Evolutionary conservation across 2,888 invertebrate genomes (phyloP).

Genomic region (Aporophyla nigra): DNA sequence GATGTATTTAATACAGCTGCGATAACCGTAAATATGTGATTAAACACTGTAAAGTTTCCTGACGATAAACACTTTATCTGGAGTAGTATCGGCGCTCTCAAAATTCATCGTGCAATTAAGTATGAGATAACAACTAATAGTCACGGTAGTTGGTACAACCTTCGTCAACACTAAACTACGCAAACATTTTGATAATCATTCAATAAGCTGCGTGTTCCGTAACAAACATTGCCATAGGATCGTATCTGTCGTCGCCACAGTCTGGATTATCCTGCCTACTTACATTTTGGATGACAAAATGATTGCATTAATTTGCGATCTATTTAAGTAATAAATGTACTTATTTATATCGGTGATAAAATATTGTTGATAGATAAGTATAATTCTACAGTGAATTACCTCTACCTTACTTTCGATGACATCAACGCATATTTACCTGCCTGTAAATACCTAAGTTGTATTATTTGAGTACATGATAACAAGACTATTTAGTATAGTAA

Average conservation of each 20-base stretch:
- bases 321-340: slow-evolving; percentile 21
- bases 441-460: slow-evolving; percentile 11
- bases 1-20: slow-evolving; percentile 45
- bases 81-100: slow-evolving; percentile 70
- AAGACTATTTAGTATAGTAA: slow-evolving; percentile 13
- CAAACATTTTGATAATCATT: slow-evolving; percentile 59
- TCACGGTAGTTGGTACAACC: slow-evolving; percentile 77
- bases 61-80: slow-evolving; percentile 78
- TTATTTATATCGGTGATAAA: slow-evolving; percentile 28
- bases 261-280: slow-evolving; percentile 17
- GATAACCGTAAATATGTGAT: slow-evolving; percentile 66
- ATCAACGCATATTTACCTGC: slow-evolving; percentile 32
- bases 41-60: slow-evolving; percentile 73
- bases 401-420: slow-evolving; percentile 31
- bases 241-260: slow-evolving; percentile 7
- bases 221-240: slow-evolving; percentile 23
- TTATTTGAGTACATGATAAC: slow-evolving; percentile 14
- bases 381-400: slow-evolving; percentile 29
- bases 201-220: slow-evolving; percentile 32
- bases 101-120: slow-evolving; percentile 77
- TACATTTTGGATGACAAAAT: slow-evolving; percentile 13
- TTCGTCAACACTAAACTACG: slow-evolving; percentile 61
- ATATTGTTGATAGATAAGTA: slow-evolving; percentile 29
- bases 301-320: slow-evolving; percentile 36
- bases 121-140: slow-evolving; percentile 75